phyloP scores from a whole-genome alignment of 2,797 vertebrate species.

The Acridotheres tristis region DNA sequence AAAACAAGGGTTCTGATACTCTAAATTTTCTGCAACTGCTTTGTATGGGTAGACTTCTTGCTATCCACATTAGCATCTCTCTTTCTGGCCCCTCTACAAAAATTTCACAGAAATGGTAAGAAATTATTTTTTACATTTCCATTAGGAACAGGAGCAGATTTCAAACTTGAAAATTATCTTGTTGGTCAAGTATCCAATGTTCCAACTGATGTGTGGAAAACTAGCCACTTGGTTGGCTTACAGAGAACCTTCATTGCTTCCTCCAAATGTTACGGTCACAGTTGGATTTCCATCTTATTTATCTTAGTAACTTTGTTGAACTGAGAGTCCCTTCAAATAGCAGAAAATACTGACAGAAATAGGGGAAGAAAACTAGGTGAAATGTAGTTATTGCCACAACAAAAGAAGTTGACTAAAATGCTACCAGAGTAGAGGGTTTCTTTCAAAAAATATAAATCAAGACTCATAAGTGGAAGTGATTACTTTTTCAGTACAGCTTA shows the following conservation, averaged over 20 bases:
- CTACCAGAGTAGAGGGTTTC: background rate
- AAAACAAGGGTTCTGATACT: background rate
- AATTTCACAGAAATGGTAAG: background rate
- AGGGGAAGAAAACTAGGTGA: background rate
- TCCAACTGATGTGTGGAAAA: background rate
- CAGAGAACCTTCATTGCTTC: background rate
- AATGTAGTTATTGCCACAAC: background rate
- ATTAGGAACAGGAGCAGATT: background rate
- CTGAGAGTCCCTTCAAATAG: background rate
- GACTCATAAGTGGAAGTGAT: slow-evolving; percentile 48
- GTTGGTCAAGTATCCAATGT: background rate
- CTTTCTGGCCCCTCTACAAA: background rate
- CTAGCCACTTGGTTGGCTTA: background rate
- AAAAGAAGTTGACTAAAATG: background rate
- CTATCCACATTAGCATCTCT: background rate
- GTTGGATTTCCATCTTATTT: background rate
- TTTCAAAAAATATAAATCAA: slow-evolving; percentile 57
- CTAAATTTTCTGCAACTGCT: background rate
- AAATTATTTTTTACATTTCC: background rate
- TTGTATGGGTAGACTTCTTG: background rate
- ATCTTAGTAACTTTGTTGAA: background rate
- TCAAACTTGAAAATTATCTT: background rate
- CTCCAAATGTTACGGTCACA: rapidly evolving
- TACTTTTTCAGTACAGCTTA: background rate
- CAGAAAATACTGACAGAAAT: background rate